Conservation (phyloP, 2,113 vertebrate species). For the Canis aureus region DNA sequence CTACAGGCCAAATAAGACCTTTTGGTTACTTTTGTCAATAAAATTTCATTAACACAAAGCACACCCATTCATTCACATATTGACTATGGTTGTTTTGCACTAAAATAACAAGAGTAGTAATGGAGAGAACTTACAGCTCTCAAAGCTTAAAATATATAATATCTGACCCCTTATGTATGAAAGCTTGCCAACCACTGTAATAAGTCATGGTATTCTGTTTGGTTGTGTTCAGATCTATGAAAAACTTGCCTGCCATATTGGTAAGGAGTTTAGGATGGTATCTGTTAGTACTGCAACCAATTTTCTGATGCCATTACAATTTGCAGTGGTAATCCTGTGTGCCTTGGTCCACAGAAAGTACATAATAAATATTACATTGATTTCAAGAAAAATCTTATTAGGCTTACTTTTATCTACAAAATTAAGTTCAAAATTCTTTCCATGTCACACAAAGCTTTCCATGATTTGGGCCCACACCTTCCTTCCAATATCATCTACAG, state of each 20-base stretch:
- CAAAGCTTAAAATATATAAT: not conserved
- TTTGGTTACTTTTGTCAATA: not conserved
- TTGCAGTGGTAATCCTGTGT: not conserved
- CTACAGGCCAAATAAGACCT: not conserved
- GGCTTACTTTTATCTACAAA: not conserved
- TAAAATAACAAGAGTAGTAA: not conserved
- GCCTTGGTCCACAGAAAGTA: not conserved
- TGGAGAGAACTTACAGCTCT: not conserved
- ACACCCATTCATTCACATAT: not conserved
- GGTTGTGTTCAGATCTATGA: not conserved
- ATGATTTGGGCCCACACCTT: not conserved
- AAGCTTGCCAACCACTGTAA: not conserved
- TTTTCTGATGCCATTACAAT: not conserved
- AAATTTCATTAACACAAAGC: not conserved
- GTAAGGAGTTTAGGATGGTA: not conserved
- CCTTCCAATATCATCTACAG: not conserved
- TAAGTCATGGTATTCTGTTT: not conserved
- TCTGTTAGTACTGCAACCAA: not conserved
- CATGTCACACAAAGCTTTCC: not conserved
- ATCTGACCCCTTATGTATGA: not conserved
- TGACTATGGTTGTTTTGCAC: not conserved
- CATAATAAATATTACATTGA: not conserved
- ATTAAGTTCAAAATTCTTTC: conserved; percentile 3
- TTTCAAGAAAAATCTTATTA: not conserved
- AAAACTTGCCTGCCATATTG: not conserved